These are phyloP conservation scores for Leptodactylus fallax DNA, from an alignment of 2,797 vertebrate genomes.

Conservation along the genomic window DNA sequence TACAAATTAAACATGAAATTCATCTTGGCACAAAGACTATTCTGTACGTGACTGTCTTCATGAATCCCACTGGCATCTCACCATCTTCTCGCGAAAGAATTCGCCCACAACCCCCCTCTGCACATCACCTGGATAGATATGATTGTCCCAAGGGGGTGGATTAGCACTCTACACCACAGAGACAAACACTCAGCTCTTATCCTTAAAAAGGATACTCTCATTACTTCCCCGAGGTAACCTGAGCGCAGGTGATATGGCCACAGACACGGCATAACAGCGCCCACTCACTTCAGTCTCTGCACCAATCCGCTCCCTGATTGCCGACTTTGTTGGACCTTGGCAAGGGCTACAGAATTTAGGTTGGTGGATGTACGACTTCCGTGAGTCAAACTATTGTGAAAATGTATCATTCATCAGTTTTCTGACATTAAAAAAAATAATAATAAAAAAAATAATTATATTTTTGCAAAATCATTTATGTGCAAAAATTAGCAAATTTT, in stretches of 20 bases:
- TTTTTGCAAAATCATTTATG: no score
- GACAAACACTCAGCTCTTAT: not conserved
- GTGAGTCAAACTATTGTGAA: no score
- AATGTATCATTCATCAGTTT: no score
- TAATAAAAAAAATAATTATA: no score
- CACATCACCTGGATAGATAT: slow-evolving; percentile 52
- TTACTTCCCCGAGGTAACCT: not conserved
- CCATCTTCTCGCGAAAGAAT: slow-evolving; percentile 56
- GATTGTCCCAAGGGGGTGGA: slow-evolving; percentile 52
- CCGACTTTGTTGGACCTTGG: not conserved
- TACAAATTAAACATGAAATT: slow-evolving; percentile 66
- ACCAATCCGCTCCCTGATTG: not conserved
- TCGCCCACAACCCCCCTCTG: slow-evolving; percentile 43
- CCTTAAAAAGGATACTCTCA: not conserved
- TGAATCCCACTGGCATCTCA: slow-evolving; percentile 66
- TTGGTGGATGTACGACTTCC: not conserved
- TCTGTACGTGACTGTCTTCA: slow-evolving; percentile 72
- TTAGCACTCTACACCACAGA: slow-evolving; percentile 27
- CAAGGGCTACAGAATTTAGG: not conserved
- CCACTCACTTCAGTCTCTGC: not conserved
- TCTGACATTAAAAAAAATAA: no score
- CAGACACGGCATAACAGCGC: not conserved
- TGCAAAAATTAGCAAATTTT: no score
- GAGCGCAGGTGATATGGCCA: not conserved
- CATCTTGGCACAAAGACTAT: slow-evolving; percentile 70